These are phyloP conservation scores for Oxytorus armatus DNA, from an alignment of 2,888 invertebrate genomes.

Conservation along the genomic window DNA sequence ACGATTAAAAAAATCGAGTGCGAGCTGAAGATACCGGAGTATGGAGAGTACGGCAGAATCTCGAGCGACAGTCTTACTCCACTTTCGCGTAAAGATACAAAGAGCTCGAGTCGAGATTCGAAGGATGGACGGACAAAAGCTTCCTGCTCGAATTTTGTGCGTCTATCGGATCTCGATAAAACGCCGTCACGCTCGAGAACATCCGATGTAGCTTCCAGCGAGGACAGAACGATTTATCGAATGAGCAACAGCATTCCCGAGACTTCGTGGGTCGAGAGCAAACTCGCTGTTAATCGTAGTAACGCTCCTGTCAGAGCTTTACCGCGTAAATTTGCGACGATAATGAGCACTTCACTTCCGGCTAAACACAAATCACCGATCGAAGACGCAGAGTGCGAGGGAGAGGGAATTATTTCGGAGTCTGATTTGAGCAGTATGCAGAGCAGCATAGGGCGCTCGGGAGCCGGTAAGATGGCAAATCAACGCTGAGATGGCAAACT, in stretches of 20 bases:
- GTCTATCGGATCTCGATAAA: conserved; percentile 92
- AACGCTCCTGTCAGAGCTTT: conserved; percentile 84
- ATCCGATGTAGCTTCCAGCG: conserved; percentile 67
- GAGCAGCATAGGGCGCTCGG: conserved; percentile 85
- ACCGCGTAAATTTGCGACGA: conserved; percentile 76
- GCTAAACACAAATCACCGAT: conserved; percentile 81
- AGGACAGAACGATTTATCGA: conserved; percentile 84
- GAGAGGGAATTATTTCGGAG: conserved; percentile 83
- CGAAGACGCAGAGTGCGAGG: conserved; percentile 78
- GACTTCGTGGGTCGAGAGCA: conserved; percentile 88
- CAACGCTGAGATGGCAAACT: no score
- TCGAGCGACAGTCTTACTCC: conserved; percentile 54
- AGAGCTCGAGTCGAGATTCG: conserved; percentile 80
- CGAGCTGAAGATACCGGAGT: conserved; percentile 77
- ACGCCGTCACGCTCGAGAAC: conserved; percentile 86
- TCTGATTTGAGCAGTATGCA: conserved; percentile 85
- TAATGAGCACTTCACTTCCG: conserved; percentile 81
- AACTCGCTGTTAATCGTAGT: conserved; percentile 88
- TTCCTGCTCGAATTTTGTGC: conserved; percentile 87
- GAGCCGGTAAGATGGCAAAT: conserved; percentile 80
- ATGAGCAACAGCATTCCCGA: conserved; percentile 90
- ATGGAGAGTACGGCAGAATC: not conserved
- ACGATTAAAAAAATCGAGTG: conserved; percentile 81
- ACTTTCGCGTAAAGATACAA: conserved; percentile 53
- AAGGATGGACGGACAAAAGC: conserved; percentile 74